These are phyloP conservation scores for Phengaris alcon DNA, from an alignment of 2,888 invertebrate species.

Conservation along the genomic window DNA sequence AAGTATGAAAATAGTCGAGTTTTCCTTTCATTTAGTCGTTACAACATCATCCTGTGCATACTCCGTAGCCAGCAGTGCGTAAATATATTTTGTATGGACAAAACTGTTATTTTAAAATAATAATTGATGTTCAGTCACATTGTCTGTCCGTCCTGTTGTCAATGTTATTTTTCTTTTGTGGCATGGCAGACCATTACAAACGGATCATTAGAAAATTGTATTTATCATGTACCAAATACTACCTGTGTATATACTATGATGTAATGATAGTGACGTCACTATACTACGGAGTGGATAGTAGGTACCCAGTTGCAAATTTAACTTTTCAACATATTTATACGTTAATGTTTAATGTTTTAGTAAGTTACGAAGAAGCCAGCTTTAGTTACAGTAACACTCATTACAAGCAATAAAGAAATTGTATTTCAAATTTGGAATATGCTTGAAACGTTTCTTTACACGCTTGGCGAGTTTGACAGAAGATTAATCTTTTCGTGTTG, in stretches of 20 bases:
- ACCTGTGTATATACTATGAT: constrained; percentile 27
- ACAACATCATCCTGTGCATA: constrained; percentile 58
- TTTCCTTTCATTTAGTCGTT: constrained; percentile 25
- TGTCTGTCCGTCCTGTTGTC: constrained; percentile 59
- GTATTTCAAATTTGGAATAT: constrained; percentile 18
- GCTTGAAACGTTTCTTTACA: constrained; percentile 25
- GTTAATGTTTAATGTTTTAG: not conserved
- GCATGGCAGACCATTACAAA: constrained; percentile 31
- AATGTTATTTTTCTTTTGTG: constrained; percentile 64
- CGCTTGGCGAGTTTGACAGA: constrained; percentile 13
- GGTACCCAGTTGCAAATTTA: not conserved
- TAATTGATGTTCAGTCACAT: constrained; percentile 69
- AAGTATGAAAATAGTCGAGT: not conserved
- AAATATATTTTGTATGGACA: constrained; percentile 76
- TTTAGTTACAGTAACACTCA: not conserved
- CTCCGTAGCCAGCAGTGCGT: constrained; percentile 58
- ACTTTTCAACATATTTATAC: no score
- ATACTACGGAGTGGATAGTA: not conserved
- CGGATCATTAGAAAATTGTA: constrained; percentile 13
- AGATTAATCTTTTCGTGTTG: constrained; percentile 17
- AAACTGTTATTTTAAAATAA: constrained; percentile 79
- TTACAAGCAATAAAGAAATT: not conserved
- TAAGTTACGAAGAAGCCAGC: no score
- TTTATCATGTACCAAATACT: not conserved
- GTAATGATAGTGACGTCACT: constrained; percentile 1